Evolutionary conservation across 2,797 vertebrate species (phyloP).

Genomic region (Gallinago nigripennis): DNA sequence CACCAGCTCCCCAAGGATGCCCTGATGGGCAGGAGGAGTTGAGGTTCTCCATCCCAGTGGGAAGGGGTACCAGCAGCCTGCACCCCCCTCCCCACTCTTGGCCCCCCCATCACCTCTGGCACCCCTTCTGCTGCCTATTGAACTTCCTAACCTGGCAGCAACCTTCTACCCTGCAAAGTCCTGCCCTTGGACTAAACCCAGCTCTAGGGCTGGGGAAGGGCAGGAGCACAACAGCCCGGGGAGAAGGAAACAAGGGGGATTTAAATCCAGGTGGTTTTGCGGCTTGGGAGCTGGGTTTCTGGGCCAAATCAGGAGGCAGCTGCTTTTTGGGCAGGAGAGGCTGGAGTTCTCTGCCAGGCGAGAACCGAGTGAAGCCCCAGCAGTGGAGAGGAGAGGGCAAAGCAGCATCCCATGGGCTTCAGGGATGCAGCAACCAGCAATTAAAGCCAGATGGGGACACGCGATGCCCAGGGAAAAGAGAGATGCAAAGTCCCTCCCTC

Average conservation of each 20-base stretch:
- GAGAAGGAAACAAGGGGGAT: not conserved
- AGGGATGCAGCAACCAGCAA: not conserved
- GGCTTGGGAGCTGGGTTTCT: not conserved
- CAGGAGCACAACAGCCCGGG: not conserved
- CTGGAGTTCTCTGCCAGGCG: not conserved
- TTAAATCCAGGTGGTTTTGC: not conserved
- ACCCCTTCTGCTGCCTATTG: not conserved
- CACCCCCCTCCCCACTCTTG: not conserved
- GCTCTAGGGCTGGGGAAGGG: not conserved
- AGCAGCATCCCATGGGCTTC: not conserved
- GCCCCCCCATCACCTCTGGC: not conserved
- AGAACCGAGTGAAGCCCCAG: not conserved
- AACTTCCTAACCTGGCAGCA: not conserved
- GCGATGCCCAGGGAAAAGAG: not conserved
- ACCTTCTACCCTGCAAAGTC: not conserved
- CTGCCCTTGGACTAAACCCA: not conserved
- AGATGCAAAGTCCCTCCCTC: not conserved
- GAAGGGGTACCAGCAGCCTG: not conserved
- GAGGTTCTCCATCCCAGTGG: not conserved
- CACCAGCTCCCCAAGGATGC: not conserved
- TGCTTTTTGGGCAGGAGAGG: not conserved
- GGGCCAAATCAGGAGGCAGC: not conserved
- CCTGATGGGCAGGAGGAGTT: fast-evolving
- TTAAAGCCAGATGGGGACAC: not conserved
- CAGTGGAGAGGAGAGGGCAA: not conserved